Conservation (phyloP, 2,113 vertebrate genomes). For the Macaca nemestrina region DNA sequence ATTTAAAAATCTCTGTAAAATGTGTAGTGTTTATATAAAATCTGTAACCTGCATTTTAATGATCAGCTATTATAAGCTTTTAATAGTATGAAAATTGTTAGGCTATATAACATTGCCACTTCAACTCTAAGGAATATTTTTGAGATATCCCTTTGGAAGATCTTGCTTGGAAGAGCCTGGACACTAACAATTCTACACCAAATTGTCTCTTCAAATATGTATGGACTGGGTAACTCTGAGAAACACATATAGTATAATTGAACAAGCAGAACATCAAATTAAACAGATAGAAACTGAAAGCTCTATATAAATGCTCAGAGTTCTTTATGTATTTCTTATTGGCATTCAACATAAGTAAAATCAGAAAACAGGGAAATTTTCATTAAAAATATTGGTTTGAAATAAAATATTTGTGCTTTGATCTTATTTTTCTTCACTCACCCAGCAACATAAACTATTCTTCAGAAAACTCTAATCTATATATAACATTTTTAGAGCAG, state of each 20-base stretch:
- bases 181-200: conserved; percentile 46
- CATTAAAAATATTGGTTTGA: conserved; percentile 74
- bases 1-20: conserved; percentile 48
- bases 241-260: conserved; percentile 62
- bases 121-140: conserved; percentile 23
- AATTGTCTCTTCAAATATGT: conserved; percentile 28
- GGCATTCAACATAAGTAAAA: conserved; percentile 74
- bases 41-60: conserved; percentile 41
- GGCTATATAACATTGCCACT: not conserved
- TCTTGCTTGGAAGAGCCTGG: not conserved
- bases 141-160: not conserved
- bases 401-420: conserved; percentile 58
- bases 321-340: conserved; percentile 75
- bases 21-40: conserved; percentile 40
- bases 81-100: conserved; percentile 2
- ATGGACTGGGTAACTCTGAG: conserved; percentile 68
- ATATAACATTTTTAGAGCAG: not conserved
- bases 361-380: conserved; percentile 59
- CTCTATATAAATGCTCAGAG: conserved; percentile 75
- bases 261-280: conserved; percentile 39
- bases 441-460: not conserved
- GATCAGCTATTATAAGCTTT: conserved; percentile 65
- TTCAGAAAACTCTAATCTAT: conserved; percentile 16
- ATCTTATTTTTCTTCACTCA: not conserved
- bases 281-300: conserved; percentile 73